Evolutionary conservation across 2,888 invertebrate genomes (phyloP).

Genomic region (Pandemis corylana): DNA sequence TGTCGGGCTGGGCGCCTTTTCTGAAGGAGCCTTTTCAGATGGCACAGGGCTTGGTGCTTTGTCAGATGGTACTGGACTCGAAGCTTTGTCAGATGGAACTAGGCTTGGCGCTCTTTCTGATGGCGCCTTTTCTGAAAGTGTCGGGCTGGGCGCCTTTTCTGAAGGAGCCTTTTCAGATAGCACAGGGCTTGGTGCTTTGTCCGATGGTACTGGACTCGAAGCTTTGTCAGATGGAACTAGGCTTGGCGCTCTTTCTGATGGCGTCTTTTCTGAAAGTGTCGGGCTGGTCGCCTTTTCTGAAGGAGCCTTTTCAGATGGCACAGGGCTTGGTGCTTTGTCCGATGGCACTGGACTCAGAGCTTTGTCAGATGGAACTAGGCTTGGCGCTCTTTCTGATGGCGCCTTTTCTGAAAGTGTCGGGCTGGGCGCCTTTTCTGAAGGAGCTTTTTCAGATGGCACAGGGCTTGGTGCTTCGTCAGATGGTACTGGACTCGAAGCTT

Average conservation of each 20-base stretch:
- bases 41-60: conserved; percentile 30
- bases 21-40: conserved; percentile 8
- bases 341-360: not conserved
- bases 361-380: not conserved
- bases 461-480: not conserved
- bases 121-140: conserved; percentile 34
- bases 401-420: not conserved
- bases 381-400: no score
- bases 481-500: not conserved
- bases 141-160: conserved; percentile 16
- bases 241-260: conserved; percentile 9
- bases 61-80: not conserved
- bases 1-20: conserved; percentile 37
- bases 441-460: not conserved
- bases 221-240: not conserved
- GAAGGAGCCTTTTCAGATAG: conserved; percentile 31
- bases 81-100: conserved; percentile 28
- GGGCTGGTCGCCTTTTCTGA: conserved; percentile 3
- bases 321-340: not conserved
- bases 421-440: conserved; percentile 27
- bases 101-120: conserved; percentile 39
- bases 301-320: not conserved
- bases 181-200: not conserved
- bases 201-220: no score
- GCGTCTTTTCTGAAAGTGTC: conserved; percentile 4